Percentiles rank a stretch among this genome's conserved stretches.
Conservation (phyloP, 2,113 vertebrate genomes). For the Neomonachus schauinslandi region DNA sequence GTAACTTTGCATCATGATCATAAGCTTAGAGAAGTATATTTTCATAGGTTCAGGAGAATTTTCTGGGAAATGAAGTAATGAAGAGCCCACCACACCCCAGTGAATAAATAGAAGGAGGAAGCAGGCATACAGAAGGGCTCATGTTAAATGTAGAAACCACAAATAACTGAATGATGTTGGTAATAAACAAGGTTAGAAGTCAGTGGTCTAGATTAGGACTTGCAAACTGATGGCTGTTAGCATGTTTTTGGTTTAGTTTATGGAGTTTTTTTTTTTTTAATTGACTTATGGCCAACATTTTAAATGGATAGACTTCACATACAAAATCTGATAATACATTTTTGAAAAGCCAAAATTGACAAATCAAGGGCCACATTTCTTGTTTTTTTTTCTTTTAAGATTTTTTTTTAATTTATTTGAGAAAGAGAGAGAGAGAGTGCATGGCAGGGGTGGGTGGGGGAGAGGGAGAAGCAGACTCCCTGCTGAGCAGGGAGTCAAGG, state of each 20-base stretch:
- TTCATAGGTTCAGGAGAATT: neutral
- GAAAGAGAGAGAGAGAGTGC: no score
- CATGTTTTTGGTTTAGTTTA: neutral
- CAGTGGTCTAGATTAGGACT: neutral
- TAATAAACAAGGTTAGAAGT: neutral
- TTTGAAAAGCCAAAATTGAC: conserved; percentile 2
- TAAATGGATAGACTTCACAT: neutral
- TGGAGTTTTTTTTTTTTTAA: neutral
- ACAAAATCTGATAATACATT: neutral
- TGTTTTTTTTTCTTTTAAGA: neutral
- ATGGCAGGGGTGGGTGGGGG: no score
- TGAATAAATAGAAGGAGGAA: neutral
- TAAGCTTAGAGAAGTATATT: neutral
- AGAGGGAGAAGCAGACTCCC: no score
- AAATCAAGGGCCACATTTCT: neutral
- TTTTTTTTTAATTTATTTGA: no score
- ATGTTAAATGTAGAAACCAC: neutral
- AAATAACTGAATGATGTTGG: neutral
- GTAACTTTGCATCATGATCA: neutral
- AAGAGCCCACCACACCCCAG: neutral
- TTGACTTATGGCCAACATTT: neutral
- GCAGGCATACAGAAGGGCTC: neutral
- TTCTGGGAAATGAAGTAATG: neutral
- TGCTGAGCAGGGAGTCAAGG: neutral
- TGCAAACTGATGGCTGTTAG: neutral